These are phyloP conservation scores for Serilophus lunatus DNA, from an alignment of 2,113 vertebrate genomes.

Conservation along the genomic window DNA sequence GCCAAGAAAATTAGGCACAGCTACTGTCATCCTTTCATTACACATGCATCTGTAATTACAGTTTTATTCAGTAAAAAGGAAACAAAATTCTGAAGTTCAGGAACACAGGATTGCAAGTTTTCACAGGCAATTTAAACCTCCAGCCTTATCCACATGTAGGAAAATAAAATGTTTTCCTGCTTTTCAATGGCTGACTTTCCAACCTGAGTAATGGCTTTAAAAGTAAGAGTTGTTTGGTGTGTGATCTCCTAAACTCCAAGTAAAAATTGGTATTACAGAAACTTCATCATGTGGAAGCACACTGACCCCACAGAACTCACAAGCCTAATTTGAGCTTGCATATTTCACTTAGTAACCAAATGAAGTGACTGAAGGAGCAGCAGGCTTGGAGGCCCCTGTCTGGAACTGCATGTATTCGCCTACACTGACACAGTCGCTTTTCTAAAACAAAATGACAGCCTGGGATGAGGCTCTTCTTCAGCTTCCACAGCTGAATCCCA, in stretches of 20 bases:
- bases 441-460: background rate
- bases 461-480: background rate
- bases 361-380: background rate
- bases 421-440: background rate
- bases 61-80: background rate
- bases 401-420: background rate
- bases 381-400: background rate
- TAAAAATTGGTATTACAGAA: background rate
- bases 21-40: background rate
- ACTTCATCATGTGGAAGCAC: background rate
- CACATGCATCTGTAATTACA: background rate
- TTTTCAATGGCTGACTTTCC: background rate
- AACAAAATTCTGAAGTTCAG: background rate
- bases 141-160: background rate
- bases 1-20: background rate
- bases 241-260: background rate
- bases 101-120: background rate
- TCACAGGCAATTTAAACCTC: background rate
- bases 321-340: background rate
- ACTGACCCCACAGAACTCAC: background rate
- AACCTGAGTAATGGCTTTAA: background rate
- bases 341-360: background rate
- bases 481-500: background rate
- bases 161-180: background rate
- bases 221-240: background rate